Percentiles rank a stretch among this genome's conserved stretches.
These are phyloP conservation scores for Lydus trimaculatus DNA, from an alignment of 2,888 invertebrate genomes.

Conservation along the genomic window DNA sequence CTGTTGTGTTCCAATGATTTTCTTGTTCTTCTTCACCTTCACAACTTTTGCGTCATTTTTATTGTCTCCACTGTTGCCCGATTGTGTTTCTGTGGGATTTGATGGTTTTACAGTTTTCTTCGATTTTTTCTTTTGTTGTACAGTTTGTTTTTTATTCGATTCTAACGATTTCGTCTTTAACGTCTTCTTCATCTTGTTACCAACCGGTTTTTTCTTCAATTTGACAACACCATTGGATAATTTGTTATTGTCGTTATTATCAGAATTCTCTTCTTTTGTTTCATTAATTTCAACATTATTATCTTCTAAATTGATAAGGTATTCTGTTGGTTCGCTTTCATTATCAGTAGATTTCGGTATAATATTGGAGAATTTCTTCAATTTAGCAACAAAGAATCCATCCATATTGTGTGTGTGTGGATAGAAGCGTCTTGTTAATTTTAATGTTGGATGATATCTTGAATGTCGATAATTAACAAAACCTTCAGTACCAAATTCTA, in stretches of 20 bases:
- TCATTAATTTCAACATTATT: slow-evolving; percentile 17
- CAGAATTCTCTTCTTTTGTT: not conserved
- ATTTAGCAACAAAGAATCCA: slow-evolving; percentile 98
- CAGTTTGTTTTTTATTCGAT: too few relatives aligned
- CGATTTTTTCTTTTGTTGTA: not conserved
- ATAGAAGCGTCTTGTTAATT: slow-evolving; percentile 89
- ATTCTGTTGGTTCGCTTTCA: slow-evolving; percentile 52
- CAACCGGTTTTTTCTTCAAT: slow-evolving; percentile 36
- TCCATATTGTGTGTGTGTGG: slow-evolving; percentile 99
- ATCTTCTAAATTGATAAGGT: slow-evolving; percentile 18
- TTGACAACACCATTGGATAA: not conserved
- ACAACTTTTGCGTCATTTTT: slow-evolving; percentile 11
- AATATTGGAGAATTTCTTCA: slow-evolving; percentile 93
- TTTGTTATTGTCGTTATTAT: slow-evolving; percentile 33
- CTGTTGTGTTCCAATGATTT: slow-evolving; percentile 15
- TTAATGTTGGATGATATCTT: slow-evolving; percentile 90
- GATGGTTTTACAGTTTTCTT: not conserved
- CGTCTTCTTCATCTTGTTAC: slow-evolving; percentile 20
- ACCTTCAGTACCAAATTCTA: slow-evolving; percentile 96
- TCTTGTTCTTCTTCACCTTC: slow-evolving; percentile 10
- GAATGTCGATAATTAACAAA: slow-evolving; percentile 87
- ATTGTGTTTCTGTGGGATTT: not conserved
- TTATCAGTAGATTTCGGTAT: slow-evolving; percentile 49
- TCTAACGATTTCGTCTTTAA: too few relatives aligned
- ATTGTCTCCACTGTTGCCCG: not conserved